These are phyloP conservation scores for Taenaris catops DNA, from an alignment of 2,888 invertebrate species.

Conservation along the genomic window DNA sequence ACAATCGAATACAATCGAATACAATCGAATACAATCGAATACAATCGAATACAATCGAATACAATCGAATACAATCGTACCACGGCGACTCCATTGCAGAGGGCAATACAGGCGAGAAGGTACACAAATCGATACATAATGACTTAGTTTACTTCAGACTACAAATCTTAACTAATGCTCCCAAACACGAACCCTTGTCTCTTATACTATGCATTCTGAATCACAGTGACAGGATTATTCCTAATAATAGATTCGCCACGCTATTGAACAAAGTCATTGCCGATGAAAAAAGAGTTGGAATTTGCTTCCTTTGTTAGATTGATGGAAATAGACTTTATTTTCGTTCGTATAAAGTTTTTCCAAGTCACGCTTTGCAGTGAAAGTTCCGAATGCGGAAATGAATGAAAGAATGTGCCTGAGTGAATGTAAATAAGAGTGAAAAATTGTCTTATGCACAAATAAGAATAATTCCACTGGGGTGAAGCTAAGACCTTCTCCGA, in stretches of 20 bases:
- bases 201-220: conserved; percentile 53
- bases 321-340: conserved; percentile 3
- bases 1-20: too few species aligned
- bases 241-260: conserved; percentile 52
- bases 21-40: too few species aligned
- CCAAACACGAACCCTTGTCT: conserved; percentile 33
- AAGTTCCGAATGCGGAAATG: too few species aligned
- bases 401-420: too few species aligned
- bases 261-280: conserved; percentile 45
- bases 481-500: too few species aligned
- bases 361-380: too few species aligned
- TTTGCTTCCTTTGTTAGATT: conserved; percentile 33
- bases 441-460: too few species aligned
- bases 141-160: conserved; percentile 9
- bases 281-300: conserved; percentile 39
- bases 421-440: too few species aligned
- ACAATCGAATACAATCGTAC: too few species aligned
- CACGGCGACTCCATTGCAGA: conserved; percentile 49
- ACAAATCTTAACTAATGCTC: conserved; percentile 38
- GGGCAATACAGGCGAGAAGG: conserved; percentile 39
- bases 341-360: too few species aligned
- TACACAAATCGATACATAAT: conserved; percentile 46
- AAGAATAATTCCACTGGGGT: too few species aligned
- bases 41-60: too few species aligned
- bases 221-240: conserved; percentile 51